phyloP scores from a whole-genome alignment of 35 echinoderm and acorn worm genomes.

The Nesometra sesokonis region DNA sequence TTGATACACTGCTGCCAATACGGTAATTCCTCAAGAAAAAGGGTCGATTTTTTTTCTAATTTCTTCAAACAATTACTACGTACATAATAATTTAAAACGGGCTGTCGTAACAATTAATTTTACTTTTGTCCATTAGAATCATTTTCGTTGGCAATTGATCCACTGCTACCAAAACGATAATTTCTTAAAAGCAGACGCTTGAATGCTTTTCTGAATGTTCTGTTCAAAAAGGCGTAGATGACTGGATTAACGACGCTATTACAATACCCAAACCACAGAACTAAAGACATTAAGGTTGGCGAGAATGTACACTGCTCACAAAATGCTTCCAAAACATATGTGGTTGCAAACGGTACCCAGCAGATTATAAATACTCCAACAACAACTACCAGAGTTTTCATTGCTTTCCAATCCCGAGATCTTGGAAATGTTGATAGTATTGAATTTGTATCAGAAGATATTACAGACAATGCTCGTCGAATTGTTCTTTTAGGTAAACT shows the following conservation, averaged over 20 bases:
- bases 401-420: constrained; percentile 47
- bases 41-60: too few relatives aligned
- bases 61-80: too few relatives aligned
- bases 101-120: too few relatives aligned
- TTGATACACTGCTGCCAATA: too few relatives aligned
- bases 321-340: constrained; percentile 12
- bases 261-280: constrained; percentile 41
- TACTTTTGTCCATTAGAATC: neutral
- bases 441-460: neutral
- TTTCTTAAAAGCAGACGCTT: neutral
- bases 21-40: too few relatives aligned
- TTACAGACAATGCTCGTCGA: neutral
- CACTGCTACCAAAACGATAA: neutral
- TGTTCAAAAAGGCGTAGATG: constrained; percentile 61
- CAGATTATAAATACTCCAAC: constrained; percentile 59
- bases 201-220: constrained; percentile 43
- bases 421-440: constrained; percentile 12
- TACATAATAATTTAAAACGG: too few relatives aligned
- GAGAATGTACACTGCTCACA: constrained; percentile 14
- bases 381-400: constrained; percentile 33
- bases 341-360: constrained; percentile 52
- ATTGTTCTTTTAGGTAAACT: neutral
- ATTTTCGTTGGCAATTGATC: neutral
- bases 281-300: neutral
- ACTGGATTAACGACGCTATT: constrained; percentile 45